Base-by-base conservation (phyloP, 2,113 vertebrate species). In the Gadus chalcogrammus region DNA sequence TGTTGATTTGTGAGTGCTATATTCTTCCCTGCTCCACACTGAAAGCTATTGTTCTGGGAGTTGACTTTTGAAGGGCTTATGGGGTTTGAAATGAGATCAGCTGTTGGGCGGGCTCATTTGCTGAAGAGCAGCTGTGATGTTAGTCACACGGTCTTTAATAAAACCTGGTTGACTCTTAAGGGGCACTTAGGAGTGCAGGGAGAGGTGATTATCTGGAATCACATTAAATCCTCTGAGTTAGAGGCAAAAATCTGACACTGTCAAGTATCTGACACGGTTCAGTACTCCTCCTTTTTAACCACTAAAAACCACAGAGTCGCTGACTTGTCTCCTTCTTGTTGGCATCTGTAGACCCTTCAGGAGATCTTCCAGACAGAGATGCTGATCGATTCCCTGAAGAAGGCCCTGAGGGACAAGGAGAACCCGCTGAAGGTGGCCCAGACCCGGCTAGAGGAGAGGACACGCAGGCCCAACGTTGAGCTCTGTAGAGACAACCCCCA, bases 341-440 rank as follows among this genome's bases (percentile, higher is more conserved):
- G 59, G 38, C 13, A 24, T 24, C 0, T 0, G 3, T 78, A 98
- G 96, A 96, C 93, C 0, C 88, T 96, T 15, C 94, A 96, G 84
- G 95, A 97, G 82, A 95, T 98, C 70, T 96, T 94, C 83, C 94
- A 97, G 84, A 92, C 92, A 0, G 94, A 98, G 88, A 92, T 92
- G 80, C 90, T 92, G 58, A 95, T 97, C 3, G 94, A 95, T 67
- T 89, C 90, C 17, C 85, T 99, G 74, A 94, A 80, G 70, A 96
- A 93, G 77, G 94, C 95, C 67, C 91, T 98, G 62, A 85, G 82
- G 74, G 95, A 97, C 64, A 98, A 98, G 72, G 93, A 88, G 15
- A 79, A 81, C 61, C 93, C 93, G 0, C 74, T 99, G 42, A 98
- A 94, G 82, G 94, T 98, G 72, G 96, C 96, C 4, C 97, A 98